Evolutionary conservation across 2,888 invertebrate species (phyloP).

Genomic region (Dryobota labecula): DNA sequence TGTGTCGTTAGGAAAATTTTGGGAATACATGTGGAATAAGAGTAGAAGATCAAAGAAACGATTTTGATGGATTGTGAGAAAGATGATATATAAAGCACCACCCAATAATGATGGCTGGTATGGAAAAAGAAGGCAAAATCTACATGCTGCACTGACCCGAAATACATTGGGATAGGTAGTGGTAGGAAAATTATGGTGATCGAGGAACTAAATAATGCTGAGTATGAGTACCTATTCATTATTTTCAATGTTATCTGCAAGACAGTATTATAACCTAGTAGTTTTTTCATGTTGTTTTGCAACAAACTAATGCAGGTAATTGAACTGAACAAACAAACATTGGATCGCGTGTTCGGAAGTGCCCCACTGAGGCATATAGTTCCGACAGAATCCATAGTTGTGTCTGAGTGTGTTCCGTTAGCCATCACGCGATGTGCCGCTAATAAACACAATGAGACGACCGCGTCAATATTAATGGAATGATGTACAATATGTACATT

Average conservation of each 20-base stretch:
- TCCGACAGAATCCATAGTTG: slow-evolving; percentile 37
- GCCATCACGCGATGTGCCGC: slow-evolving; percentile 51
- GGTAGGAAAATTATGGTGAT: background rate
- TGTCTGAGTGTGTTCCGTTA: slow-evolving; percentile 53
- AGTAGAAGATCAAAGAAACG: background rate
- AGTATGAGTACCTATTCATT: background rate
- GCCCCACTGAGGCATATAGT: slow-evolving; percentile 29
- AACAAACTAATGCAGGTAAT: slow-evolving; percentile 6
- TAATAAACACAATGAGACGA: slow-evolving; percentile 48
- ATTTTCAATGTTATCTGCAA: background rate
- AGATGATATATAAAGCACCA: no score
- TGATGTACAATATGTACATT: slow-evolving; percentile 4
- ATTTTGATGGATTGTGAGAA: background rate
- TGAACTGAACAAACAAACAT: slow-evolving; percentile 21
- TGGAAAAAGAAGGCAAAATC: background rate
- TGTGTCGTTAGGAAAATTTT: background rate
- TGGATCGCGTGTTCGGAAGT: slow-evolving; percentile 59
- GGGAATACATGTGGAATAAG: background rate
- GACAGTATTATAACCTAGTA: background rate
- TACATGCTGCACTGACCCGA: background rate
- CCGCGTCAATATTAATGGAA: slow-evolving; percentile 36
- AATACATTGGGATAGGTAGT: background rate
- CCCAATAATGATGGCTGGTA: no score
- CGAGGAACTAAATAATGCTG: background rate
- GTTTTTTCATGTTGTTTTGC: background rate